Evolutionary conservation across 2,797 vertebrate genomes (phyloP), one percentile per base, ranked within the genome.

Genomic region (Artibeus lituratus): DNA sequence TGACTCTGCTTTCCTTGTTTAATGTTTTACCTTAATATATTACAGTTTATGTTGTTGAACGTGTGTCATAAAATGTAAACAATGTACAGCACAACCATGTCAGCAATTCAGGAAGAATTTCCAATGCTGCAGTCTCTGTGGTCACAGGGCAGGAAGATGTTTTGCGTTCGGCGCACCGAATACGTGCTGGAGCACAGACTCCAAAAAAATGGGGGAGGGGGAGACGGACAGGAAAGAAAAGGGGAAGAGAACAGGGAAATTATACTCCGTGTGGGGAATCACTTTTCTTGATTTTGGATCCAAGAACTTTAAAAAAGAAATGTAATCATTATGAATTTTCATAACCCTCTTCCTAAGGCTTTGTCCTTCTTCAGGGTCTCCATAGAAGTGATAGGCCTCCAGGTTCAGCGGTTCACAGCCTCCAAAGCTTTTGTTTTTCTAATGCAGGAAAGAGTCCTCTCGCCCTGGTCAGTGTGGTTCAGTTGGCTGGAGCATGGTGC

Each of bases 21-120:
- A 95, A 93, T 97, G 94, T 97, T 98, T 97, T 92, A 96, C 94
- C 88, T 97, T 97, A 95, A 96, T 95, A 94, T 92, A 97, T 96
- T 47, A 96, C 95, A 92, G 91, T 97, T 97, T 96, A 96, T 84
- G 82, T 91, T 95, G 95, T 91, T 77, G 92, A 85, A 94, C 42
- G 44, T 90, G 92, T 95, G 95, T 92, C 92, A 97, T 90, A 95
- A 94, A 95, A 96, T 18, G 94, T 73, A 96, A 94, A 93, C 92
- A 94, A 94, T 35, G 90, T 72, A 88, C 94, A 95, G 93, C 92
- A 96, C 89, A 78, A 87, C 86, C 86, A 16, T 73, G 94, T 97
- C 94, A 97, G 96, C 97, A 97, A 47, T 91, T 96, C 67, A 74
- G 87, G 80, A 96, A 93, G 96, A 95, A 97, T 95, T 78, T 53